Evolutionary conservation across 1,140 invertebrate species (phyloP), one percentile per base, ranked within the genome.

Genomic region (Plodia interpunctella): DNA sequence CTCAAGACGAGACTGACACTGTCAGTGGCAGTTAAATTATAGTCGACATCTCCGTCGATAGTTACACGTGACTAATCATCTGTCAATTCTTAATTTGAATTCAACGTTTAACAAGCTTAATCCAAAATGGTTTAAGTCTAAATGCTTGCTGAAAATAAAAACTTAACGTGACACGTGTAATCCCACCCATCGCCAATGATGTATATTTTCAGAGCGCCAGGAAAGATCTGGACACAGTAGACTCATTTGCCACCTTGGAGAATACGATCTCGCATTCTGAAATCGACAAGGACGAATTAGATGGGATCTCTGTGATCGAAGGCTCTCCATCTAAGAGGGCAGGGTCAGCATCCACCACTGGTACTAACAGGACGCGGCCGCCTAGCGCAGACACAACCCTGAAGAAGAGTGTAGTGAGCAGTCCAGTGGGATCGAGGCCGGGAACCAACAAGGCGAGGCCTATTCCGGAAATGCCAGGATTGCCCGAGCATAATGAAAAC

Each of bases 391-490:
- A 68, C 52, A 72, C 44, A 9, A 59, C 78, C 5, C 54, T 88
- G 21, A 83, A 74, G 51, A 88, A 86, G 52, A 66, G 70, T 30
- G 62, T 25, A 25, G 21, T 25, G 2, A 76, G 80, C 8, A 73
- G 64, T 28, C 51, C 65, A 1, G 63, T 76, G 13, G 60, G 57
- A 0, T 69, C 66, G 5, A 57, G 73, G n/a, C 72, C 78, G 3
- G 72, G 74, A 9, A 73, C 73, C 0, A 74, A 56, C 9, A 80
- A 75, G 57, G 67, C 78, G 1, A 77, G 84, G 30, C 86, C 86
- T 13, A 87, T 88, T 9, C 83, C 86, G 2, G 74, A 75, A 28
- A 55, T 74, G 49, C 62, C 74, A 0, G 38, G 13, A n/a, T 13
- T 44, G 5, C 38, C 38, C 2, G 38, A 44, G 15, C 13, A 44